phyloP scores from a whole-genome alignment of 2,888 invertebrate species.

The Caenorhabditis sinica region DNA sequence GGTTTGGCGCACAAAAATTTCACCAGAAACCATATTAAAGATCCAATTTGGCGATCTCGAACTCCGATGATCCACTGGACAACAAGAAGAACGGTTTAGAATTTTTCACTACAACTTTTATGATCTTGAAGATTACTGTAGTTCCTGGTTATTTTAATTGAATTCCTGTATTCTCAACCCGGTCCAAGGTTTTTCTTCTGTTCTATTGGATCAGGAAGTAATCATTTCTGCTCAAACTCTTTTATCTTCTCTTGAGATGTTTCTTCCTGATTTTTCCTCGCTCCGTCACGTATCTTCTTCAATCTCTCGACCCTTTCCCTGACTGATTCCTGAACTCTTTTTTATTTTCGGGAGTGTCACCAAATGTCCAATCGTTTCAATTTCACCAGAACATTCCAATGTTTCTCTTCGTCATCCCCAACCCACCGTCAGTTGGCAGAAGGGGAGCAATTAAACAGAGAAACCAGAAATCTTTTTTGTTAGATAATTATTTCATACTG shows the following conservation, averaged over 20 bases:
- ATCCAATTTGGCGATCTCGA: too few species aligned
- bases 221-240: background rate
- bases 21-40: too few species aligned
- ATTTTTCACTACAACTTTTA: too few species aligned
- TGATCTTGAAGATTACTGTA: too few species aligned
- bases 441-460: constrained; percentile 2
- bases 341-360: background rate
- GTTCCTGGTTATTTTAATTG: too few species aligned
- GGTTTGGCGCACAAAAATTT: too few species aligned
- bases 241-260: background rate
- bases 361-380: constrained; percentile 1
- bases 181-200: too few species aligned
- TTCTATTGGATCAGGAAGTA: background rate
- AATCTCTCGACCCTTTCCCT: constrained; percentile 1
- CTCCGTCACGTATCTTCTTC: constrained; percentile 18
- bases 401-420: background rate
- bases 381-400: background rate
- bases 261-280: background rate
- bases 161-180: too few species aligned
- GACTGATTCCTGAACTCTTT: constrained; percentile 30
- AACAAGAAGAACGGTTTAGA: too few species aligned
- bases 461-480: constrained; percentile 27
- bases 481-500: constrained; percentile 35
- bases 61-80: too few species aligned
- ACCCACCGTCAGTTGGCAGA: constrained; percentile 14